Evolutionary conservation across 2,888 invertebrate species (phyloP), one percentile per base, ranked within the genome.

Genomic region (Cordylochernes scorpioides): DNA sequence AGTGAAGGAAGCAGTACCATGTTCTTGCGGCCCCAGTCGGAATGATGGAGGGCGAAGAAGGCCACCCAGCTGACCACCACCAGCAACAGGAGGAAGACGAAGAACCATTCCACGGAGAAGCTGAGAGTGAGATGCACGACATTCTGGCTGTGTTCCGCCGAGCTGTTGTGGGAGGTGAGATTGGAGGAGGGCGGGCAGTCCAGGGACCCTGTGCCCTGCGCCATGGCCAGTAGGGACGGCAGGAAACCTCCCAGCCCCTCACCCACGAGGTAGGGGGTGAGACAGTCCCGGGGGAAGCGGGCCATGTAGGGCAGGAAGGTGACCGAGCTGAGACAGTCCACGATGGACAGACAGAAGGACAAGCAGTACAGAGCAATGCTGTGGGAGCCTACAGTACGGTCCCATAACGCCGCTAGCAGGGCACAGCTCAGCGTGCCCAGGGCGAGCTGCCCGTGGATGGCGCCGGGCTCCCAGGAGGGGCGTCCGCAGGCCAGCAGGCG

Each of bases 241-340:
- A 78, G 43, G 42, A 82, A 64, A 1, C 78, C 77, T 45, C 72
- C 71, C 18, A 77, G 53, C 0, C 73, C 71, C 55, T 77, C 75
- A 9, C 78, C 78, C 32, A 73, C 65, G 37, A 77, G 65, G 50
- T 73, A 78, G 1, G 74, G 73, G 2, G 69, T 65, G 40, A 82
- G 58, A 48, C 77, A 82, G 32, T 68, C 65, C 16, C 7, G 5
- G 21, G 51, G 48, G 48, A 70, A 75, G 41, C 49, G 43, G 2
- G 57, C 64, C 64, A 82, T 67, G 50, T 71, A 78, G 4, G 80
- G 80, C 54, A 80, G 67, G 49, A 74, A 82, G 8, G 77, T 58
- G 32, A 82, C 73, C 1, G 77, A 74, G 40, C 75, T 75, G 12
- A 74, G 74, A 49, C 77, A 75, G 37, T 77, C 75, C n/a, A 73